A percentile compares a stretch with the other conserved stretches of the same genome.
phyloP scores from a whole-genome alignment of 2,113 vertebrate species.

The Neotoma lepida region DNA sequence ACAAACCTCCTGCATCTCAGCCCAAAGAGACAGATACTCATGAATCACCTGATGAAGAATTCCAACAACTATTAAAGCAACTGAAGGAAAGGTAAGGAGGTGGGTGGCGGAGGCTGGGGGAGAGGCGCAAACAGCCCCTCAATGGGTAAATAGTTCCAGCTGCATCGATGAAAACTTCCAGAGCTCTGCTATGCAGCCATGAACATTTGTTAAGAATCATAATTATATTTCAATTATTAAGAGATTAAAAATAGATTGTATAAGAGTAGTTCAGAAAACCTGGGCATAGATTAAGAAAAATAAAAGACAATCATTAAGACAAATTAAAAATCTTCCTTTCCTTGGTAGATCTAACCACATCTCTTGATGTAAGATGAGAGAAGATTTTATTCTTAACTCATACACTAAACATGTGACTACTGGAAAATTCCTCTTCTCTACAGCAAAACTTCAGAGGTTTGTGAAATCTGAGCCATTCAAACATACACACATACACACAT shows the following conservation, averaged over 20 bases:
- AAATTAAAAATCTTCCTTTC: constrained; percentile 33
- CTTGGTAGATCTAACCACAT: not conserved
- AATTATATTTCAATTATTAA: constrained; percentile 1
- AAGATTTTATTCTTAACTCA: not conserved
- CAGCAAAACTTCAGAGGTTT: not conserved
- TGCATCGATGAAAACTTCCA: not conserved
- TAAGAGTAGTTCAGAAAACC: constrained; percentile 5
- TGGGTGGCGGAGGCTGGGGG: not conserved
- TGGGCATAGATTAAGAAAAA: not conserved
- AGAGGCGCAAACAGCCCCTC: not conserved
- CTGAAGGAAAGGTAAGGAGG: not conserved
- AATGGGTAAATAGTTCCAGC: not conserved
- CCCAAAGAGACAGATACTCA: not conserved
- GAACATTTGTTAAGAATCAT: not conserved
- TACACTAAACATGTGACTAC: not conserved
- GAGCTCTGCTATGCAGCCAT: not conserved
- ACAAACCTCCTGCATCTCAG: not conserved
- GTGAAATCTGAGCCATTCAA: constrained; percentile 21
- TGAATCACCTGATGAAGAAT: not conserved
- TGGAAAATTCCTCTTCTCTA: not conserved
- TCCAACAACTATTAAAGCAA: constrained; percentile 12
- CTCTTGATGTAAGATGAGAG: not conserved
- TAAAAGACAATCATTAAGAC: not conserved
- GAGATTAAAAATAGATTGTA: not conserved
- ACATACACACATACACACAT: not conserved